Evolutionary conservation across 1,140 invertebrate species (phyloP).

Genomic region (Eumeta japonica): DNA sequence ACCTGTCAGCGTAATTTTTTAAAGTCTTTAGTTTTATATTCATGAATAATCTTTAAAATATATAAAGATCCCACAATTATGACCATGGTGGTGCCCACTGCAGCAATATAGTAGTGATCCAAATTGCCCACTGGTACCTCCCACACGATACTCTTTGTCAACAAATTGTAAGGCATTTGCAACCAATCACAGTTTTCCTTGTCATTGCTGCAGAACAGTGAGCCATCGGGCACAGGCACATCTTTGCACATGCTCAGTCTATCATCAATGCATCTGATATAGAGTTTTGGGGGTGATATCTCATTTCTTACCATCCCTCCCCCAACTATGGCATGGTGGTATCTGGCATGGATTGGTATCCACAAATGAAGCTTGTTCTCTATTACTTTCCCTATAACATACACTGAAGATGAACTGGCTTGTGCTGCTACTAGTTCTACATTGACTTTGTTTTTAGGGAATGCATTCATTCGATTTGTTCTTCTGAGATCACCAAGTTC

Average conservation of each 20-base stretch:
- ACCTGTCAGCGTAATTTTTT: too few relatives aligned
- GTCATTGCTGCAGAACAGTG: slow-evolving; percentile 18
- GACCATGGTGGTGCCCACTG: slow-evolving; percentile 15
- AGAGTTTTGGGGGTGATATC: slow-evolving; percentile 22
- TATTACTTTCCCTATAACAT: slow-evolving; percentile 21
- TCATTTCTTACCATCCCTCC: slow-evolving; percentile 25
- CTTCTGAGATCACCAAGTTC: slow-evolving; percentile 25
- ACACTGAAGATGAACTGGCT: slow-evolving; percentile 19
- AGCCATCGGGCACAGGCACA: neutral
- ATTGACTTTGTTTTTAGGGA: slow-evolving; percentile 29
- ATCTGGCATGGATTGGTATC: slow-evolving; percentile 39
- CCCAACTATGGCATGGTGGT: slow-evolving; percentile 25
- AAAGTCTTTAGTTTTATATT: slow-evolving; percentile 21
- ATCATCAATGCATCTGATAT: slow-evolving; percentile 26
- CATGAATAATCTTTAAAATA: slow-evolving; percentile 22
- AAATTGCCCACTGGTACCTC: slow-evolving; percentile 28
- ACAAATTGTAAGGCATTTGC: slow-evolving; percentile 18
- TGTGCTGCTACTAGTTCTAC: slow-evolving; percentile 28
- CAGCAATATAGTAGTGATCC: slow-evolving; percentile 25
- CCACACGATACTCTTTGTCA: slow-evolving; percentile 21
- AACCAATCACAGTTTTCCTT: slow-evolving; percentile 25
- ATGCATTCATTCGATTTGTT: slow-evolving; percentile 23
- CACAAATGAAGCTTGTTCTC: slow-evolving; percentile 17
- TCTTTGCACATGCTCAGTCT: slow-evolving; percentile 18
- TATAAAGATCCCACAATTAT: slow-evolving; percentile 20